Base-by-base conservation (phyloP, 2,888 invertebrate species). In the Eugnorisma glareosa region DNA sequence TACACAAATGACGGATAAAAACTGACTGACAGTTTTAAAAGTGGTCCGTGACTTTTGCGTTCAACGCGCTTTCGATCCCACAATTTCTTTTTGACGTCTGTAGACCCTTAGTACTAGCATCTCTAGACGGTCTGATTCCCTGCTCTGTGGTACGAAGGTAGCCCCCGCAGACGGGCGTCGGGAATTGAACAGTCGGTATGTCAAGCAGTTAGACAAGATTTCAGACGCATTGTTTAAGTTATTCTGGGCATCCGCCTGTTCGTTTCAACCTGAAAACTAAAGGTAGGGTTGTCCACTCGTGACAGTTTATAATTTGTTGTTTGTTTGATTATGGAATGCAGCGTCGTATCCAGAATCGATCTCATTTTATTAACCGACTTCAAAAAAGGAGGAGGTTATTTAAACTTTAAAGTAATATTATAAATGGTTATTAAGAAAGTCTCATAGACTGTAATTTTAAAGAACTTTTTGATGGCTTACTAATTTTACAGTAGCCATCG, bases 191-290 rank as follows among this genome's bases (percentile, higher is more conserved):
- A 89, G 86, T 93, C 89, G 96, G 95, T 94, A 96, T 96, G 94
- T 94, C 94, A 93, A 90, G 93, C 95, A 94, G 94, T 95, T 94
- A 93, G 94, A 94, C 94, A 95, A 95, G 95, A 95, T 95, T 95
- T 95, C 95, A 95, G 95, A 95, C 95, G 94, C 94, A 95, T 95
- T 95, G 94, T 94, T 92, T 93, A 92, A 94, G 95, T 94, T 95
- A 96, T 95, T 94, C 93, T 90, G 86, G 91, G 92, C 93, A 95
- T 94, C 91, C 90, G 89, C 84, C 89, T 88, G 91, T 90, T 93
- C 90, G 91, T 91, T 93, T 92, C 91, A 83, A 83, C 87, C 90
- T 87, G 91, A 90, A 92, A 93, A 91, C 92, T 89, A 86, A 88
- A 83, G 64, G 54, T 80, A 92, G 93, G 92, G 93, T 74, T 93